Conservation (phyloP, 92 coral and sea anemone genomes). For the Epizoanthus scotinus region DNA sequence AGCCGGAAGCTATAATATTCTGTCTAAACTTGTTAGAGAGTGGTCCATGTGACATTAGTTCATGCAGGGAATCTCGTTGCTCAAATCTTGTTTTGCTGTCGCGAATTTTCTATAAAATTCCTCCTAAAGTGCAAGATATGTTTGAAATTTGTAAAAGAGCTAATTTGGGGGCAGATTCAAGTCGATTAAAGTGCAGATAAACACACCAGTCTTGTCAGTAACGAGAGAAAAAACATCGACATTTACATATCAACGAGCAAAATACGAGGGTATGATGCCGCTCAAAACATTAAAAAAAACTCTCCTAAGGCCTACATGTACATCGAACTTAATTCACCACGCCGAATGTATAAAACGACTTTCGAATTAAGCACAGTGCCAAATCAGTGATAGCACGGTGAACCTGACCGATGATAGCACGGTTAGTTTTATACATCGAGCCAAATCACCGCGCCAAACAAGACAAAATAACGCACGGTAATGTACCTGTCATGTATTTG, state of each 20-base stretch:
- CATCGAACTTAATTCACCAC: too few species aligned
- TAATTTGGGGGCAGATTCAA: slow-evolving; percentile 37
- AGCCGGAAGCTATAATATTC: slow-evolving; percentile 1
- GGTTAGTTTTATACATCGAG: too few species aligned
- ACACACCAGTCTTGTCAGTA: slow-evolving; percentile 25
- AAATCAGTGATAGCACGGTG: too few species aligned
- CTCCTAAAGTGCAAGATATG: slow-evolving; percentile 5
- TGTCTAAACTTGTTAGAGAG: neutral
- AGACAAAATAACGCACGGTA: too few species aligned
- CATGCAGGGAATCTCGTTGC: neutral
- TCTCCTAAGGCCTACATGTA: too few species aligned
- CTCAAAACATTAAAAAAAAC: slow-evolving; percentile 32
- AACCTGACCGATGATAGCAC: too few species aligned
- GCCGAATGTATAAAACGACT: too few species aligned
- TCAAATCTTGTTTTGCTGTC: neutral
- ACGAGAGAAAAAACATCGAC: neutral
- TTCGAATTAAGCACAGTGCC: too few species aligned
- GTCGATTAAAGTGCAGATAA: slow-evolving; percentile 40
- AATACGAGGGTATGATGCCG: neutral
- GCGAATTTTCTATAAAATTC: neutral
- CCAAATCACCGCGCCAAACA: too few species aligned
- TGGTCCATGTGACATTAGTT: neutral
- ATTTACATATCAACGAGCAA: slow-evolving; percentile 22
- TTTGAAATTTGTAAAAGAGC: slow-evolving; percentile 32
- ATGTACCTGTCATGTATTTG: too few species aligned